Conservation (phyloP, 2,888 invertebrate species). For the Epinotia ramella region DNA sequence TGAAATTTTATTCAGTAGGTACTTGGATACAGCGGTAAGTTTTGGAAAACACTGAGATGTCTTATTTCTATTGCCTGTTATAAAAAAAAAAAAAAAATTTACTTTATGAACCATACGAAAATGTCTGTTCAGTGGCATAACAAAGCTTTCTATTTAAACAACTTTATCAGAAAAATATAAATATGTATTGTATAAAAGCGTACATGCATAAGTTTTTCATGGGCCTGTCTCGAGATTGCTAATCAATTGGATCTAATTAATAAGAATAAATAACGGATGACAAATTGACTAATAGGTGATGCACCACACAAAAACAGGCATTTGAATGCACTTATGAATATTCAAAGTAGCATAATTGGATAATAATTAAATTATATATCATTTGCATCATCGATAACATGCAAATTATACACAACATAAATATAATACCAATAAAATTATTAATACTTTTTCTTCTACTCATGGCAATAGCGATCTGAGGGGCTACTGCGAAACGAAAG, state of each 20-base stretch:
- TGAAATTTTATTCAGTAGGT: background rate
- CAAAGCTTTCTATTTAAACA: too few species aligned
- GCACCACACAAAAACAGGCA: background rate
- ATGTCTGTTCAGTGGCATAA: too few species aligned
- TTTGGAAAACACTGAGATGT: background rate
- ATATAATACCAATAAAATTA: too few species aligned
- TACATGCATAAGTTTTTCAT: too few species aligned
- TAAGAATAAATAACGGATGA: background rate
- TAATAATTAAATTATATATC: background rate
- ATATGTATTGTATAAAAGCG: too few species aligned
- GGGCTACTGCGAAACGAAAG: too few species aligned
- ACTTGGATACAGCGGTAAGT: background rate
- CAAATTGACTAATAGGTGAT: slow-evolving; percentile 1
- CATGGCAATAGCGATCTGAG: background rate
- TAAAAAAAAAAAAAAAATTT: background rate
- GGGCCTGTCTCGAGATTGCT: too few species aligned
- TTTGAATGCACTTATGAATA: slow-evolving; percentile 1
- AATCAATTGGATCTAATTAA: background rate
- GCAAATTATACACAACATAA: background rate
- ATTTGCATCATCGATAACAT: background rate
- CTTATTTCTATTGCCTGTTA: background rate
- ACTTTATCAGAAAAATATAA: too few species aligned
- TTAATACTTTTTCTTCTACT: too few species aligned
- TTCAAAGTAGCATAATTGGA: background rate
- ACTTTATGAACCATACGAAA: background rate